Conservation (phyloP, 2,888 invertebrate genomes). For the Calameuta filiformis region DNA sequence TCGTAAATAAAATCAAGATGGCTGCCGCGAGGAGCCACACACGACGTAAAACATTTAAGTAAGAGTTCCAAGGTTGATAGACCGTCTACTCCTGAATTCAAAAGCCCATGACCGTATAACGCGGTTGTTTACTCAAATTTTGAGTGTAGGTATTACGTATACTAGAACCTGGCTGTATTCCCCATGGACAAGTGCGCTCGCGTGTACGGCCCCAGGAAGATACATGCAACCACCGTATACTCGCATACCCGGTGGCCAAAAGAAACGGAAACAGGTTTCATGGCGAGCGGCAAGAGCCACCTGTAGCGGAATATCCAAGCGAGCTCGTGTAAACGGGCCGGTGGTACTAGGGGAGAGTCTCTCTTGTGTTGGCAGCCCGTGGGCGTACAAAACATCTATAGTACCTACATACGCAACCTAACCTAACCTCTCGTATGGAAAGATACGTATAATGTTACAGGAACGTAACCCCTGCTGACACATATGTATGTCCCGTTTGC, state of each 20-base stretch:
- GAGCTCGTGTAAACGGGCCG: constrained; percentile 52
- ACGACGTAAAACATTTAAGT: neutral
- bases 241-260: constrained; percentile 27
- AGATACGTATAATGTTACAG: neutral
- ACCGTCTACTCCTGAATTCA: neutral
- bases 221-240: constrained; percentile 14
- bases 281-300: constrained; percentile 36
- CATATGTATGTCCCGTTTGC: neutral
- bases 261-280: constrained; percentile 35
- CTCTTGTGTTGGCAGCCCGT: constrained; percentile 33
- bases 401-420: neutral
- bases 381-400: constrained; percentile 20
- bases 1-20: neutral
- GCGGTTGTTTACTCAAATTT: constrained; percentile 13
- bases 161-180: constrained; percentile 8
- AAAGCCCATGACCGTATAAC: neutral
- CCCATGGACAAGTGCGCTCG: constrained; percentile 2
- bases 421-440: neutral
- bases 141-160: constrained; percentile 15
- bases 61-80: neutral
- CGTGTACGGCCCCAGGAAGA: constrained; percentile 35
- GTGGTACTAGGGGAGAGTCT: constrained; percentile 44
- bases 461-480: neutral
- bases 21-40: neutral
- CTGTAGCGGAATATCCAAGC: constrained; percentile 44